A percentile compares a stretch with the other conserved stretches of the same genome.
Evolutionary conservation across 2,113 vertebrate species (phyloP).

Genomic region (Motacilla alba): DNA sequence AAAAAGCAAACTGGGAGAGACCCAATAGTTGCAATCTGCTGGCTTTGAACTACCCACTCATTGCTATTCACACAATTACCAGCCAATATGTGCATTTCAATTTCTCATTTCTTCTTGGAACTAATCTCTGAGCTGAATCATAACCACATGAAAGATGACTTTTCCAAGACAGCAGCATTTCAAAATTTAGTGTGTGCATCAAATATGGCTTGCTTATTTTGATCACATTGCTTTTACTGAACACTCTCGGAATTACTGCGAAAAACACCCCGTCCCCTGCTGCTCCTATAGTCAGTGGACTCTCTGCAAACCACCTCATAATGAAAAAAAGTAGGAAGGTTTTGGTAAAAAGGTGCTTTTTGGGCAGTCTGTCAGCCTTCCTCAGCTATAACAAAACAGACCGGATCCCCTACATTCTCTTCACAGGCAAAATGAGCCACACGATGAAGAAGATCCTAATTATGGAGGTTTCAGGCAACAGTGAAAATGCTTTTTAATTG

Average conservation of each 20-base stretch:
- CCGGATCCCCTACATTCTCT: neutral
- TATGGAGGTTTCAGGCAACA: neutral
- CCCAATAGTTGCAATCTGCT: neutral
- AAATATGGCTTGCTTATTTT: slow-evolving; percentile 5
- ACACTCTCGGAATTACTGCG: neutral
- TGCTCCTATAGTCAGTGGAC: neutral
- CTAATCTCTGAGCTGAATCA: slow-evolving; percentile 35
- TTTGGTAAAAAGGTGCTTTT: neutral
- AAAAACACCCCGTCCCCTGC: neutral
- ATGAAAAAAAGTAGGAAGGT: neutral
- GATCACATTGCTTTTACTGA: neutral
- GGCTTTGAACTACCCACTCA: slow-evolving; percentile 35
- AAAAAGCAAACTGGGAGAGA: slow-evolving; percentile 6
- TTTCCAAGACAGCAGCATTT: slow-evolving; percentile 26
- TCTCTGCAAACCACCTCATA: neutral
- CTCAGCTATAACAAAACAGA: neutral
- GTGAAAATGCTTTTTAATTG: neutral
- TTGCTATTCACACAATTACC: slow-evolving; percentile 19
- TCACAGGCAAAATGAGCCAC: neutral
- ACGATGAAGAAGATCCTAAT: neutral
- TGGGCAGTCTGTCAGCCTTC: neutral
- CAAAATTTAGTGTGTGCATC: neutral
- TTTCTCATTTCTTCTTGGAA: slow-evolving; percentile 34
- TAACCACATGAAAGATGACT: slow-evolving; percentile 40
- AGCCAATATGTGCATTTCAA: slow-evolving; percentile 27